These are phyloP conservation scores for Phacellophora camtschatica DNA, from an alignment of 30 jellyfish, hydroid and myxozoan species.

Conservation along the genomic window DNA sequence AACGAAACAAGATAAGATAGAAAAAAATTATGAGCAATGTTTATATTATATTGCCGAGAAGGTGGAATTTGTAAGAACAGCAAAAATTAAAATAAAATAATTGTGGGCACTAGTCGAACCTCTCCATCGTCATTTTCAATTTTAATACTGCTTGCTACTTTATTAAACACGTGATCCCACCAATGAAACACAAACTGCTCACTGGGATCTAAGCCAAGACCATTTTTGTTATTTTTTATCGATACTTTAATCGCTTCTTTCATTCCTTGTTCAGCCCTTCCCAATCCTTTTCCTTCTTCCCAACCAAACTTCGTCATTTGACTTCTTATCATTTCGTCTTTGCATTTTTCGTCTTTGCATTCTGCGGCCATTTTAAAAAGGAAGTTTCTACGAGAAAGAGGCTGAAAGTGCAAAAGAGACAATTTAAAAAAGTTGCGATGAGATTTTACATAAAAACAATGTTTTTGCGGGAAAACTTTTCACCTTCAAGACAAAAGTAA, in stretches of 20 bases:
- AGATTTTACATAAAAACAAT: too few species aligned
- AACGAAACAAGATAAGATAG: too few species aligned
- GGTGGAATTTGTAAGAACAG: too few species aligned
- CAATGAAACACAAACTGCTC: conserved; percentile 93
- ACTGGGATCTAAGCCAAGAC: conserved; percentile 85
- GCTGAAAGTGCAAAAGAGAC: too few species aligned
- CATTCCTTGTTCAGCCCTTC: conserved; percentile 81
- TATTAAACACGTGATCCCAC: conserved; percentile 99
- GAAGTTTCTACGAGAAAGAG: not conserved
- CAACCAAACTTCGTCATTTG: conserved; percentile 89
- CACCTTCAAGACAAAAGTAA: too few species aligned
- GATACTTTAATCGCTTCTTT: conserved; percentile 86
- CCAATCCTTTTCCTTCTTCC: conserved; percentile 94
- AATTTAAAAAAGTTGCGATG: too few species aligned
- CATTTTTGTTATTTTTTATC: conserved; percentile 77
- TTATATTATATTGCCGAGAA: too few species aligned
- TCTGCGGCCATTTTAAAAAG: not conserved
- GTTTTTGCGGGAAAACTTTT: too few species aligned
- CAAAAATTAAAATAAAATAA: too few species aligned
- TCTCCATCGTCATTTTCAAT: conserved; percentile 49
- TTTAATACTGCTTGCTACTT: conserved; percentile 80
- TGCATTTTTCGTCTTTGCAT: not conserved
- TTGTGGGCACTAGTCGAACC: conserved; percentile 7
- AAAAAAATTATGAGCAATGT: too few species aligned
- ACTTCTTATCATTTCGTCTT: not conserved